Conservation (phyloP, 1,140 invertebrate species). For the Platorchestia sp. region DNA sequence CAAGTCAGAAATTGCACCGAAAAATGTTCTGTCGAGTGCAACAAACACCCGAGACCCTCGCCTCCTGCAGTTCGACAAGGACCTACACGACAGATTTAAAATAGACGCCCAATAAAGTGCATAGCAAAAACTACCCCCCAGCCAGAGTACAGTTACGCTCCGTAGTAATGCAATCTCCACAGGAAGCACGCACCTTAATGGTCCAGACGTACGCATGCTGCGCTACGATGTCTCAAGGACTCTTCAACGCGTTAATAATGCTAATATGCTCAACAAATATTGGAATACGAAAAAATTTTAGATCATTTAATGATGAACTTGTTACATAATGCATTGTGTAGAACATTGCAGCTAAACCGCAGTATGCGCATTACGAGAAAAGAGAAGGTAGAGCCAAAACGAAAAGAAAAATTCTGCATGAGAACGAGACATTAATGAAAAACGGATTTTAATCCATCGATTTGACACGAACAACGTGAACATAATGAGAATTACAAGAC, state of each 20-base stretch:
- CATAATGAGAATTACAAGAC: neutral
- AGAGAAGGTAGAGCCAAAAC: too few relatives aligned
- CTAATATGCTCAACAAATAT: too few relatives aligned
- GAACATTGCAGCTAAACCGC: too few relatives aligned
- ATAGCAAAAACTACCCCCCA: neutral
- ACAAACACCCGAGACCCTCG: neutral
- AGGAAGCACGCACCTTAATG: neutral
- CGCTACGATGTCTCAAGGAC: too few relatives aligned
- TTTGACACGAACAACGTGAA: neutral
- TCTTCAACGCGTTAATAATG: too few relatives aligned
- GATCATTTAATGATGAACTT: too few relatives aligned
- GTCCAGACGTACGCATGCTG: neutral
- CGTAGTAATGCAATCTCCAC: neutral
- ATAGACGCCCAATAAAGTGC: neutral
- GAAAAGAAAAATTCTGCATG: too few relatives aligned
- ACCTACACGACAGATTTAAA: neutral
- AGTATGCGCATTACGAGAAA: too few relatives aligned
- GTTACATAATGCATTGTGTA: too few relatives aligned
- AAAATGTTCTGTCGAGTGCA: neutral
- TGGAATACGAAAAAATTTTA: too few relatives aligned
- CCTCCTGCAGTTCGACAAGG: neutral
- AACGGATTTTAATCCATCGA: too few relatives aligned
- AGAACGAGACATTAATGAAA: too few relatives aligned
- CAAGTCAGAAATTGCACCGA: neutral
- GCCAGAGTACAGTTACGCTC: neutral